Base-by-base conservation (phyloP, 2,797 vertebrate species). In the Hirundo rustica region DNA sequence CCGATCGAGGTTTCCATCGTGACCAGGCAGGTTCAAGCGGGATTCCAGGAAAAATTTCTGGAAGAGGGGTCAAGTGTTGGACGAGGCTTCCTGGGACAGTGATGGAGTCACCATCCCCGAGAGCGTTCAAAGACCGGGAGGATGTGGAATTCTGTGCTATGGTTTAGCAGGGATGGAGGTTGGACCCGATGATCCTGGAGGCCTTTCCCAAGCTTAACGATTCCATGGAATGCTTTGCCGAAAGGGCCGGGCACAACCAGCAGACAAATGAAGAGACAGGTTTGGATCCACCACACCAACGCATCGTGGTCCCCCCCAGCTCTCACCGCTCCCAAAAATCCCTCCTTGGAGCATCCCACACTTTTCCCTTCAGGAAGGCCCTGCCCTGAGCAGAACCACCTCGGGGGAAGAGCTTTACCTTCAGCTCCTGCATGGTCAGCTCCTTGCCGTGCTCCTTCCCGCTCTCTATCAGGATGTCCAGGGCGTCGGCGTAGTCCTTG, bases 341-440 rank as follows among this genome's bases (percentile, higher is more conserved):
- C n/a, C 54, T 38, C 23, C 32, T 10, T 4, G 18, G 20, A 48
- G 3, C 58, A 74, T 21, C 61, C 88, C 60, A 65, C 25, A 0
- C 36, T 73, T 62, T 62, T 27, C 20, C 80, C 22, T 36, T 2
- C 0, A 0, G 34, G 34, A 22, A 80, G 1, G 17, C 16, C 23
- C 42, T 3, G 16, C 36, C 48, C 65, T 7, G 12, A 64, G 48
- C 38, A 42, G 51, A 44, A 14, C 21, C 9, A 50, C 8, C 8
- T 1, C 1, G 30, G 1, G 32, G 48, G 42, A 20, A 55, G 54
- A 12, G 4, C 14, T 70, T 93, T 97, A 99, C 99, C 99, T 99
- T 99, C 64, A 99, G 98, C 74, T 99, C 99, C 96, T 99, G 99
- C 99, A 99, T 99, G 93, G 98, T 99, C 92, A 99, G 98, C 96